These are phyloP conservation scores for Clarias platycephalus DNA, from an alignment of 2,797 vertebrate species.

Conservation along the genomic window DNA sequence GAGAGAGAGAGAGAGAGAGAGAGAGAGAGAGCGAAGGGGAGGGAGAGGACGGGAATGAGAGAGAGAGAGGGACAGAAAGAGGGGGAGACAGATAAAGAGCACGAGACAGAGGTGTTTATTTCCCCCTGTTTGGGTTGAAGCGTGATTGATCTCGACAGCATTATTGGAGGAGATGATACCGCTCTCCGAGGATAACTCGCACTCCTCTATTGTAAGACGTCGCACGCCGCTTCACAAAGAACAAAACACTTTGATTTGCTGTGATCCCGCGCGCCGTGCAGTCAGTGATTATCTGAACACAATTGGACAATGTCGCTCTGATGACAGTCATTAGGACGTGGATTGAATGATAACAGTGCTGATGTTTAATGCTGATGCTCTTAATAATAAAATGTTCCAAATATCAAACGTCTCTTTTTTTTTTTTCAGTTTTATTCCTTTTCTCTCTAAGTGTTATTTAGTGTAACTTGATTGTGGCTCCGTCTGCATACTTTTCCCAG, in stretches of 20 bases:
- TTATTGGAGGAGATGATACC: constrained; percentile 45
- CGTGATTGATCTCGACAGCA: constrained; percentile 53
- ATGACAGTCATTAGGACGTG: constrained; percentile 23
- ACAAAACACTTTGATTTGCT: constrained; percentile 20
- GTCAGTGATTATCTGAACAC: constrained; percentile 21
- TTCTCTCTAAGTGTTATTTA: background rate
- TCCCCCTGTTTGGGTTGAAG: constrained; percentile 42
- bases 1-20: background rate
- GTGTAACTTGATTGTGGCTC: background rate
- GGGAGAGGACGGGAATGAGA: background rate
- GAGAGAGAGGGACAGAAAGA: background rate
- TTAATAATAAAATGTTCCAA: background rate
- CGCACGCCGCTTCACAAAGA: constrained; percentile 9
- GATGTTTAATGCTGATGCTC: background rate
- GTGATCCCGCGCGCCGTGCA: background rate
- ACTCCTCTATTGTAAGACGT: constrained; percentile 21
- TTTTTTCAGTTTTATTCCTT: background rate
- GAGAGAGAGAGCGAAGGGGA: too few relatives aligned
- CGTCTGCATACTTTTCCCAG: background rate
- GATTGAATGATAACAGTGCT: constrained; percentile 13
- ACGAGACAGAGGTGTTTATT: constrained; percentile 32
- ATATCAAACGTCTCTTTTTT: background rate
- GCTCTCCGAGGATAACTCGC: constrained; percentile 31
- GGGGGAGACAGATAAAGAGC: background rate
- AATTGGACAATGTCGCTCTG: constrained; percentile 5